Evolutionary conservation across 2,888 invertebrate genomes (phyloP).

Genomic region (Cryptocheilus praepositus): DNA sequence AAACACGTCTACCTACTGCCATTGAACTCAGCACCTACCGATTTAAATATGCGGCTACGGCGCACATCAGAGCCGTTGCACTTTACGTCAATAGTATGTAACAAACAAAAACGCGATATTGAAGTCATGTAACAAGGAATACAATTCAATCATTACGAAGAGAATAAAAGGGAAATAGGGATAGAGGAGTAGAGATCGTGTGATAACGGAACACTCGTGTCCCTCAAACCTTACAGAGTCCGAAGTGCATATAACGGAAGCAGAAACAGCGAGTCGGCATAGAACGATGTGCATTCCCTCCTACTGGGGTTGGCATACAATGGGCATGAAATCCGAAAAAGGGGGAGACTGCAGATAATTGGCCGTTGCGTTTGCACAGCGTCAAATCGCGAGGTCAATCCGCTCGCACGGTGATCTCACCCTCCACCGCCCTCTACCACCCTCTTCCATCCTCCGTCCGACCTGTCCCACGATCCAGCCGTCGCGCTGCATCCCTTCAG

Average conservation of each 20-base stretch:
- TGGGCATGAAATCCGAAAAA: slow-evolving; percentile 59
- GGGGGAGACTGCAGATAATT: slow-evolving; percentile 62
- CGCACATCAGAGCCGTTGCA: no score
- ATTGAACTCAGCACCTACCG: no score
- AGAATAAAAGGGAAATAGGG: neutral
- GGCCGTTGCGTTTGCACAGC: slow-evolving; percentile 62
- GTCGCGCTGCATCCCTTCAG: slow-evolving; percentile 10
- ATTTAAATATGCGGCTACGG: no score
- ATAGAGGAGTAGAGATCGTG: slow-evolving; percentile 25
- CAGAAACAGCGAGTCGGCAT: slow-evolving; percentile 23
- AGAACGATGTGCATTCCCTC: slow-evolving; percentile 30
- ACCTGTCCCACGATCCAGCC: slow-evolving; percentile 10
- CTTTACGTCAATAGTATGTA: no score
- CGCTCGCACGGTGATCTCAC: slow-evolving; percentile 55
- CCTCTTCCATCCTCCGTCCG: neutral
- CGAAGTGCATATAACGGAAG: slow-evolving; percentile 13
- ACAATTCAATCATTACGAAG: no score
- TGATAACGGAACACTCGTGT: slow-evolving; percentile 21
- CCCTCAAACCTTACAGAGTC: neutral
- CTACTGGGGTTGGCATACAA: slow-evolving; percentile 47
- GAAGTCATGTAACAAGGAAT: no score
- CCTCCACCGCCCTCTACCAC: slow-evolving; percentile 20
- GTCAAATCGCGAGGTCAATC: slow-evolving; percentile 63
- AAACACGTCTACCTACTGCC: no score
- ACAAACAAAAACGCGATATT: no score